Evolutionary conservation across 2,113 vertebrate genomes (phyloP).

Genomic region (Chinchilla lanigera): DNA sequence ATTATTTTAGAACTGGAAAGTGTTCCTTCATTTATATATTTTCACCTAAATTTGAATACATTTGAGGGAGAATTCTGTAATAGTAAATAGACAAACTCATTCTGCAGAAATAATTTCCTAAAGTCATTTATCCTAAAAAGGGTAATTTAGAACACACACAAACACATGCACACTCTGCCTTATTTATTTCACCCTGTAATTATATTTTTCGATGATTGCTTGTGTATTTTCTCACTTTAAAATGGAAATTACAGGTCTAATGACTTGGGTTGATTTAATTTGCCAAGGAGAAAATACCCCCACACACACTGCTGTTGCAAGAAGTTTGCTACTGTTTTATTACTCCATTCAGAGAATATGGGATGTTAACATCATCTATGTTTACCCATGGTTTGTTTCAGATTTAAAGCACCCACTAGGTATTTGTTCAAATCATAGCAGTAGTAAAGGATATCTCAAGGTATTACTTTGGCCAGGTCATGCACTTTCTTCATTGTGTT

Average conservation of each 20-base stretch:
- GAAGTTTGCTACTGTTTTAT: not conserved
- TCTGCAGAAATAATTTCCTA: constrained; percentile 58
- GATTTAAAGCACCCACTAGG: not conserved
- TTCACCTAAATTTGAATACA: not conserved
- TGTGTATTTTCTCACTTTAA: constrained; percentile 66
- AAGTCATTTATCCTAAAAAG: constrained; percentile 18
- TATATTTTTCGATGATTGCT: constrained; percentile 74
- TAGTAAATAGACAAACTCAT: not conserved
- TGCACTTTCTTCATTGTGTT: not conserved
- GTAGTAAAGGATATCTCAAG: not conserved
- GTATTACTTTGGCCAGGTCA: not conserved
- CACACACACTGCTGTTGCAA: not conserved
- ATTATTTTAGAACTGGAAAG: not conserved
- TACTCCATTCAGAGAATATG: not conserved
- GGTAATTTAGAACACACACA: constrained; percentile 43
- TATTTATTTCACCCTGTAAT: constrained; percentile 58
- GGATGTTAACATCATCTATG: not conserved
- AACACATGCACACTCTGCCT: constrained; percentile 34
- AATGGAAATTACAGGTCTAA: constrained; percentile 59
- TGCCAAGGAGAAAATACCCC: constrained; percentile 47
- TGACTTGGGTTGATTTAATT: constrained; percentile 62
- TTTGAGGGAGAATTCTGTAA: not conserved
- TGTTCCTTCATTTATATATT: constrained; percentile 6
- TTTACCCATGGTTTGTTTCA: not conserved
- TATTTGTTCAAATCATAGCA: not conserved